phyloP scores from a whole-genome alignment of 1,140 invertebrate genomes.

The Akabosia matsudoensis region DNA sequence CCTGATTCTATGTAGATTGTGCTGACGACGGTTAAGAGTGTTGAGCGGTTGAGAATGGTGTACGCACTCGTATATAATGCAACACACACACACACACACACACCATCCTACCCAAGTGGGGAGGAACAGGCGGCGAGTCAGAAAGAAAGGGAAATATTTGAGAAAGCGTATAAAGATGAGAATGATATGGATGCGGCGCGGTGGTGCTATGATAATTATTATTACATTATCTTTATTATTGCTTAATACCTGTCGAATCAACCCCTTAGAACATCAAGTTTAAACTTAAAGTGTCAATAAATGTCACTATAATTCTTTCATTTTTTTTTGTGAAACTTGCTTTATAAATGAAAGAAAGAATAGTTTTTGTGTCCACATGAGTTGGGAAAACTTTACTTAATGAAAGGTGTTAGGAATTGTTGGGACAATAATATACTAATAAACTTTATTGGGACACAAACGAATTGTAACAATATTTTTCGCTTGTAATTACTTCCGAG shows the following conservation, averaged over 20 bases:
- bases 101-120: not conserved
- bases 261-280: not conserved
- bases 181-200: not conserved
- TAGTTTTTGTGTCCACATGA: too few relatives aligned
- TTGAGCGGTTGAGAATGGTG: not conserved
- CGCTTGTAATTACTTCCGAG: too few relatives aligned
- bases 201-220: constrained; percentile 21
- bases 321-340: not conserved
- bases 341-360: too few relatives aligned
- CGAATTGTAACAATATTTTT: too few relatives aligned
- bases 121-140: not conserved
- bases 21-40: too few relatives aligned
- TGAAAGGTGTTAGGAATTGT: too few relatives aligned
- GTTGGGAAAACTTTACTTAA: too few relatives aligned
- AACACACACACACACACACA: not conserved
- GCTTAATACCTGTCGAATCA: constrained; percentile 21
- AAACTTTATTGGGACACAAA: too few relatives aligned
- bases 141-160: constrained; percentile 23
- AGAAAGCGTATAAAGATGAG: not conserved
- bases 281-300: not conserved
- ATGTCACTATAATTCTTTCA: constrained; percentile 14
- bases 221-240: constrained; percentile 23
- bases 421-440: too few relatives aligned
- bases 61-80: too few relatives aligned
- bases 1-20: not conserved